phyloP scores from a whole-genome alignment of 2,888 invertebrate species.

The Drosophila niveifrons region DNA sequence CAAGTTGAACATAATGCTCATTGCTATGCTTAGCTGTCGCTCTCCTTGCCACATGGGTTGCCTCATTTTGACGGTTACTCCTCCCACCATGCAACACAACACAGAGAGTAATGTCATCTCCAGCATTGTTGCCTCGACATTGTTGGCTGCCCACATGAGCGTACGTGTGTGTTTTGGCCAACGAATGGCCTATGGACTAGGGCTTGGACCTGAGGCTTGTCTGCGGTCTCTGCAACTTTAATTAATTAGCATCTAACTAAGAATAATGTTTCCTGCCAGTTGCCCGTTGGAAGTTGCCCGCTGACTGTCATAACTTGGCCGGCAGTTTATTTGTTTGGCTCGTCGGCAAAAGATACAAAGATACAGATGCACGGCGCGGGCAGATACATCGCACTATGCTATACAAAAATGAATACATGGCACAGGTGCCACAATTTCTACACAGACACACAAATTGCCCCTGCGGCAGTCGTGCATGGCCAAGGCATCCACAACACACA shows the following conservation, averaged over 20 bases:
- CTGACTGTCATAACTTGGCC: constrained; percentile 74
- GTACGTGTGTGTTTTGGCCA: constrained; percentile 37
- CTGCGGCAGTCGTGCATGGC: constrained; percentile 52
- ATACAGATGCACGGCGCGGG: constrained; percentile 27
- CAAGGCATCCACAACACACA: constrained; percentile 5
- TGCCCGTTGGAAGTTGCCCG: constrained; percentile 7
- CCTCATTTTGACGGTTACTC: constrained; percentile 20
- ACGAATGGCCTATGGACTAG: constrained; percentile 23
- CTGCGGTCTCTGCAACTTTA: constrained; percentile 43
- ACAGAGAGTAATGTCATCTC: constrained; percentile 41
- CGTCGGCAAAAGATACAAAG: constrained; percentile 47
- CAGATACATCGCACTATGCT: constrained; percentile 34
- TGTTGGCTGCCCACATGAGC: constrained; percentile 40
- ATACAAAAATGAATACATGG: constrained; percentile 37
- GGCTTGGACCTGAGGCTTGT: constrained; percentile 9
- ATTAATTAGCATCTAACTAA: constrained; percentile 81
- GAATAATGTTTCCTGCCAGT: constrained; percentile 76
- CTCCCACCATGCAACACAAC: constrained; percentile 35
- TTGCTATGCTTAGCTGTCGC: constrained; percentile 17
- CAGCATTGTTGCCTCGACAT: constrained; percentile 17
- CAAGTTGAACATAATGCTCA: constrained; percentile 11
- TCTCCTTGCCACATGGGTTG: constrained; percentile 30
- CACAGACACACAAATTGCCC: constrained; percentile 16
- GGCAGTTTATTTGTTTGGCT: constrained; percentile 66
- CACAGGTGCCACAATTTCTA: constrained; percentile 67